Percentiles rank a stretch among this genome's conserved stretches.
phyloP scores from a whole-genome alignment of 2,797 vertebrate genomes.

The Sebastes matsubarae region DNA sequence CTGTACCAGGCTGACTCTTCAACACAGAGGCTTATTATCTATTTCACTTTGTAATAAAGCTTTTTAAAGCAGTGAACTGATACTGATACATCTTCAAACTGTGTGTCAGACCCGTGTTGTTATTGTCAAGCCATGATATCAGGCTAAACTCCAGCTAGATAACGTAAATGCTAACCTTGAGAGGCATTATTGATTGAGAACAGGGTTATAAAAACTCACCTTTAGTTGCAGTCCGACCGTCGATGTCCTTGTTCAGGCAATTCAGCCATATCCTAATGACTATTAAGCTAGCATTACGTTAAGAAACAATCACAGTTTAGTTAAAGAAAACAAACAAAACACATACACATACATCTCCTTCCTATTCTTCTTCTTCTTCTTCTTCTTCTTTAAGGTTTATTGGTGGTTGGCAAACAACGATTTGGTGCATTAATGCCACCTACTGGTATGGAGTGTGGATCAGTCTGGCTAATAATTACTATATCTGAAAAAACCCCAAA shows the following conservation, averaged over 20 bases:
- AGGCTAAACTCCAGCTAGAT: constrained; percentile 3
- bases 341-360: background rate
- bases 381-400: no score
- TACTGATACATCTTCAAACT: background rate
- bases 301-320: constrained; percentile 7
- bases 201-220: constrained; percentile 33
- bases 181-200: background rate
- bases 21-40: background rate
- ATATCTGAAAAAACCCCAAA: no score
- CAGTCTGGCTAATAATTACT: no score
- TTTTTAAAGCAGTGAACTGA: background rate
- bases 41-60: background rate
- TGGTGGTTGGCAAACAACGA: no score
- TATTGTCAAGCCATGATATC: background rate
- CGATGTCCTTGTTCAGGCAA: background rate
- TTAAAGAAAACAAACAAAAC: background rate
- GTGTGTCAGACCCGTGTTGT: background rate
- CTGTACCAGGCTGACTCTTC: background rate
- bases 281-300: background rate
- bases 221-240: constrained; percentile 20
- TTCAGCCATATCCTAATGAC: constrained; percentile 26
- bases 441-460: no score
- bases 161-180: constrained; percentile 6
- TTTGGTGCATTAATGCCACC: no score
- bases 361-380: no score